Percentiles rank a stretch among this genome's conserved stretches.
phyloP scores from a whole-genome alignment of 2,797 vertebrate genomes.

The Centropyge bicolor region DNA sequence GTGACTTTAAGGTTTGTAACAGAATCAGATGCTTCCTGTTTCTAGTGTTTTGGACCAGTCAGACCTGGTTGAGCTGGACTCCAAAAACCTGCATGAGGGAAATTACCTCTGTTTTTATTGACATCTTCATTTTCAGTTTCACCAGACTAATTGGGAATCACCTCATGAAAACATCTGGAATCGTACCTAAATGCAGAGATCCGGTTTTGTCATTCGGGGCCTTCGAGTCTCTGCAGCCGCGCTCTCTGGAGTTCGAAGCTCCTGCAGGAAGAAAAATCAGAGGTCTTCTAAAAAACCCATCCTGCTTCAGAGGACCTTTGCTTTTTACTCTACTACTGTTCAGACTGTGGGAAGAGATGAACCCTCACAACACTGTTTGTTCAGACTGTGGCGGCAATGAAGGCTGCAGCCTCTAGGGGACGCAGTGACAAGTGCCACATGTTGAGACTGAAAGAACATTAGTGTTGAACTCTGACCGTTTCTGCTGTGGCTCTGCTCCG shows the following conservation, averaged over 20 bases:
- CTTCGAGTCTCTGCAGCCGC: conserved; percentile 78
- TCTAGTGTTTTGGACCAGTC: no score
- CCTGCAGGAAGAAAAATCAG: conserved; percentile 33
- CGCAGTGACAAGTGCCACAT: not conserved
- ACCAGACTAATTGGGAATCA: no score
- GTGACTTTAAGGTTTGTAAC: no score
- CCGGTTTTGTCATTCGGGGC: conserved; percentile 78
- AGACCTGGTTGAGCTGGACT: no score
- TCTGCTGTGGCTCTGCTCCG: conserved; percentile 82
- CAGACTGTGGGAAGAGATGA: no score
- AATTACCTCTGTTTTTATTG: no score
- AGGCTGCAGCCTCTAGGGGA: not conserved
- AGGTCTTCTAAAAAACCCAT: not conserved
- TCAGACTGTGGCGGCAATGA: not conserved
- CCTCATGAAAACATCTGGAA: not conserved
- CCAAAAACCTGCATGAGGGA: no score
- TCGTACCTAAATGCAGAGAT: conserved; percentile 84
- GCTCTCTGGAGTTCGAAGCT: conserved; percentile 59
- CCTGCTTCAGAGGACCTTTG: not conserved
- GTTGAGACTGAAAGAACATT: not conserved
- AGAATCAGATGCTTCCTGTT: no score
- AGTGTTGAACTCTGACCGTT: conserved; percentile 56
- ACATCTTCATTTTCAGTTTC: no score
- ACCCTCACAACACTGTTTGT: not conserved
- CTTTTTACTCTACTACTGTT: no score